phyloP scores from a whole-genome alignment of 1,140 invertebrate genomes.

The Drosophila sp. region DNA sequence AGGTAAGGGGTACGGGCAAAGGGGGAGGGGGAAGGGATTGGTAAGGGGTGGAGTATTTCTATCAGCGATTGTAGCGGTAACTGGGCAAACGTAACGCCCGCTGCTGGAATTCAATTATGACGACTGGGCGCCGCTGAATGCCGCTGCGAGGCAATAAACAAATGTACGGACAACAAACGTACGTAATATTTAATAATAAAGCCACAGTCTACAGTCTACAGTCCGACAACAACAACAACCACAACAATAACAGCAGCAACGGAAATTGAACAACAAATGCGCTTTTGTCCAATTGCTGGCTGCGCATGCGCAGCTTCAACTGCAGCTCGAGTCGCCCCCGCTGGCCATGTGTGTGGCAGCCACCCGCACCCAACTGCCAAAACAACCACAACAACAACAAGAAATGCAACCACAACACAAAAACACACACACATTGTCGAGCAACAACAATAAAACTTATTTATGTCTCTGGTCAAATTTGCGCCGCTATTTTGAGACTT shows the following conservation, averaged over 20 bases:
- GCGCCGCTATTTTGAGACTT: conserved; percentile 77
- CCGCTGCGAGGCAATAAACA: conserved; percentile 77
- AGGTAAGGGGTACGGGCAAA: background rate
- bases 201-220: conserved; percentile 14
- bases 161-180: conserved; percentile 77
- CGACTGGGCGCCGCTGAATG: conserved; percentile 64
- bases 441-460: conserved; percentile 81
- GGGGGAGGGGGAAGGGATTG: background rate
- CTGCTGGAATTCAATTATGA: conserved; percentile 83
- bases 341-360: conserved; percentile 55
- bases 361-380: conserved; percentile 61
- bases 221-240: background rate
- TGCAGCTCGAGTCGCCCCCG: conserved; percentile 43
- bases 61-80: conserved; percentile 54
- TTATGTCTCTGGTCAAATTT: conserved; percentile 83
- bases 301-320: conserved; percentile 50
- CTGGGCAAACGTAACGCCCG: conserved; percentile 70
- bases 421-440: background rate
- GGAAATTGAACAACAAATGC: conserved; percentile 44
- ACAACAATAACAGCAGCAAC: no score
- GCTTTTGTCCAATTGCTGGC: conserved; percentile 37
- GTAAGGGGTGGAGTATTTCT: conserved; percentile 2
- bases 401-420: conserved; percentile 28
- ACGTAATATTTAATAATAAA: conserved; percentile 83
- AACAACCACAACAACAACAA: conserved; percentile 17